These are phyloP conservation scores for Loxodonta africana DNA, from an alignment of 2,113 vertebrate species.

Conservation along the genomic window DNA sequence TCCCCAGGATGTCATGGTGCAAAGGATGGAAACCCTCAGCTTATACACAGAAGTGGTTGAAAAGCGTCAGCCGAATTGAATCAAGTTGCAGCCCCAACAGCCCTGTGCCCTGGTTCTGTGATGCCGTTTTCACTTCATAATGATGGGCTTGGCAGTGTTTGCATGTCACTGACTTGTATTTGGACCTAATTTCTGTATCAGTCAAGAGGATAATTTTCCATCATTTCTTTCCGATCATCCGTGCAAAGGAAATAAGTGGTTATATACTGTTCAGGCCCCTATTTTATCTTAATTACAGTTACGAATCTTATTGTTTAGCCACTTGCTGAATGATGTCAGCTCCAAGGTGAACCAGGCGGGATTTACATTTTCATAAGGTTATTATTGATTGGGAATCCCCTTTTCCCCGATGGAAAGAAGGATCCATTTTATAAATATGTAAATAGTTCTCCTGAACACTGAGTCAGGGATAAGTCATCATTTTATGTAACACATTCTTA, in stretches of 20 bases:
- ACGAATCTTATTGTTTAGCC: background rate
- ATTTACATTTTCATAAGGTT: background rate
- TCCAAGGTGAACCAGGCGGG: background rate
- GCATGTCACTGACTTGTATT: too few relatives aligned
- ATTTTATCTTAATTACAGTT: background rate
- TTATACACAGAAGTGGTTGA: rapidly evolving
- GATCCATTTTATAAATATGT: background rate
- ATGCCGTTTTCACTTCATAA: background rate
- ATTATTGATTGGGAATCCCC: background rate
- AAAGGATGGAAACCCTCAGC: rapidly evolving
- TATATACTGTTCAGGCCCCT: rapidly evolving
- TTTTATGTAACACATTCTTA: rapidly evolving
- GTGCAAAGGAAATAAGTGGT: rapidly evolving
- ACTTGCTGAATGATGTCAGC: background rate
- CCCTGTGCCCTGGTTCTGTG: background rate
- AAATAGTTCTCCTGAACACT: rapidly evolving
- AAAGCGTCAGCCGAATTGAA: rapidly evolving
- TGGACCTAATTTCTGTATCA: background rate
- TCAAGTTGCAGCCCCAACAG: background rate
- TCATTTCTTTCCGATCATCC: background rate
- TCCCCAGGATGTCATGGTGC: rapidly evolving
- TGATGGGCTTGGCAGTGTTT: background rate
- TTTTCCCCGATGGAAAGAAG: background rate
- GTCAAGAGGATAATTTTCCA: background rate
- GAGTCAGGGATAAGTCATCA: background rate